Base-by-base conservation (phyloP, 2,888 invertebrate species). In the Amorpha juglandis region DNA sequence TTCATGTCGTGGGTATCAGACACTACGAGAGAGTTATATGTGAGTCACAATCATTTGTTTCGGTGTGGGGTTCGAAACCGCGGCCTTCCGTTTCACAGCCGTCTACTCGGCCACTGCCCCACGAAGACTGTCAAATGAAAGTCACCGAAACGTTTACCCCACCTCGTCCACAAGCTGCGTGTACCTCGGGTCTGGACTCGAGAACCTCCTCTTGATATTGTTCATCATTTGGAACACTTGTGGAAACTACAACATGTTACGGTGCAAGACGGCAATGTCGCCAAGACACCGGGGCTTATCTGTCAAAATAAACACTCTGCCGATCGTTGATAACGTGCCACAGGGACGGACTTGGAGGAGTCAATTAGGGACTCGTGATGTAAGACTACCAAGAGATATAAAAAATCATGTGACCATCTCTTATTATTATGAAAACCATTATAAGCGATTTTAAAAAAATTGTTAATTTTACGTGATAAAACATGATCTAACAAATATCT, bases 121-220 rank as follows among this genome's bases (percentile, higher is more conserved):
- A n/a, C n/a, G n/a, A n/a, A n/a, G n/a, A 27, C 27, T 27, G 27
- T 27, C 27, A 27, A 27, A 4, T n/a, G 14, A 16, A 48, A 16
- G 9, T 38, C 38, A 45, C n/a, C 48, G n/a, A 42, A 33, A 58
- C 14, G 47, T 47, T 33, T 50, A 69, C 67, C 69, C 64, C 72
- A 82, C 83, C 82, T 86, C 83, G 66, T 87, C 83, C 38, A 75
- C 71, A 64, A 88, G 77, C 48, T 77, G 80, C 38, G 77, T 79
- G 79, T 88, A 88, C 78, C 74, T 76, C 45, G 83, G 83, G 65
- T 87, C 84, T 0, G 82, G 81, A 67, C 77, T 78, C 38, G 84
- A 84, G 69, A 82, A 83, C 67, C 79, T 78, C 68, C 81, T 74
- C 65, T 75, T 75, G 47, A 86, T 77, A 68, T 80, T 74, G 75